Evolutionary conservation across 2,797 vertebrate species (phyloP), one percentile per base, ranked within the genome.

Genomic region (Betta splendens): DNA sequence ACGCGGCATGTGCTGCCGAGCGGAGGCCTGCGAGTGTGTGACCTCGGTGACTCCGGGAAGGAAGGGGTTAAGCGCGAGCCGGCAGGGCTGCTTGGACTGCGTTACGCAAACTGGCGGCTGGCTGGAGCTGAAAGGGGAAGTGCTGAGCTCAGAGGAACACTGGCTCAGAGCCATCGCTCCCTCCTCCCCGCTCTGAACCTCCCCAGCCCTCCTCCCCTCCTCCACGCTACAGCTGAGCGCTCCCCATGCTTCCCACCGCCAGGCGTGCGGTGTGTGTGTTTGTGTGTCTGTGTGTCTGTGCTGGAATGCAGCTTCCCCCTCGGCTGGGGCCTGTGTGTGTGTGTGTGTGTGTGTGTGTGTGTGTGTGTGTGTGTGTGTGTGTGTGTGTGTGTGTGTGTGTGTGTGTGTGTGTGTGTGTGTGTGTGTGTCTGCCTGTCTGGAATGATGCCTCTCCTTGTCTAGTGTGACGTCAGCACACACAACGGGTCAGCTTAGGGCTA

Each of bases 81-180:
- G 58, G 76, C 72, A 77, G 62, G 61, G 62, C 79, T 78, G 76
- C 83, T 80, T 71, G 66, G 80, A 74, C 79, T 79, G 83, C 72
- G 75, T 89, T 89, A 90, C 81, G 85, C 86, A 88, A 87, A 89
- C 79, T 74, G 79, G 83, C 84, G 86, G 84, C 87, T 88, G 87
- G 89, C 89, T 88, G 72, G 67, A 88, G 86, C 87, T 86, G 87
- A 88, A 89, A 90, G 84, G 81, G 85, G 86, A 88, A 89, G 89
- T 89, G 85, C 89, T 90, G 89, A 88, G 89, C 87, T 90, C 89
- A 90, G 87, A 90, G 85, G 84, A 90, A 84, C 85, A 64, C 87
- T 89, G 85, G 86, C 89, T 87, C 78, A 61, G 56, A 75, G 86
- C 86, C 85, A 86, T 67, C 42, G 3, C 81, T 77, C 79, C 69